Percentiles rank a stretch among this genome's conserved stretches.
Evolutionary conservation across 2,888 invertebrate genomes (phyloP).

Genomic region (Drosophila antonietae): DNA sequence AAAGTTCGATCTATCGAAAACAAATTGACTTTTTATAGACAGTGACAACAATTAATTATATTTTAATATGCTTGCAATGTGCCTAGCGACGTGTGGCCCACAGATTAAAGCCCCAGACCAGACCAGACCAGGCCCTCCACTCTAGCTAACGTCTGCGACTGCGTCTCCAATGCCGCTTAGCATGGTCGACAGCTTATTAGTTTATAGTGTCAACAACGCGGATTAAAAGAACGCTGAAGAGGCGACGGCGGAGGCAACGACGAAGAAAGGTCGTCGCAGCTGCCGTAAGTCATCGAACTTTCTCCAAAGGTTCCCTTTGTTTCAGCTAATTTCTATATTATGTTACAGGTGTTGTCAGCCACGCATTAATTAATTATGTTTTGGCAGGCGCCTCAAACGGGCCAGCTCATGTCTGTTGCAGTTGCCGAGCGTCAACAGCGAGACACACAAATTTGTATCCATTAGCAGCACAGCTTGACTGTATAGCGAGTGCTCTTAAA

Average conservation of each 20-base stretch:
- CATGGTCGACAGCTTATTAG: constrained; percentile 67
- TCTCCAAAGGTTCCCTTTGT: constrained; percentile 63
- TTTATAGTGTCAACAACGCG: constrained; percentile 75
- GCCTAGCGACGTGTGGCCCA: constrained; percentile 13
- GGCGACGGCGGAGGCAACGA: constrained; percentile 12
- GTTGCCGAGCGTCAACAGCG: constrained; percentile 12
- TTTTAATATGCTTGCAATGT: constrained; percentile 70
- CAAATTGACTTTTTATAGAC: constrained; percentile 75
- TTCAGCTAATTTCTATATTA: constrained; percentile 70
- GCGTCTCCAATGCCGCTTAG: constrained; percentile 15
- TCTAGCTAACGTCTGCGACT: constrained; percentile 1
- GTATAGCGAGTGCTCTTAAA: background rate
- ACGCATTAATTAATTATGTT: constrained; percentile 58
- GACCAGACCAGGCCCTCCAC: background rate
- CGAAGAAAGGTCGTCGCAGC: constrained; percentile 64
- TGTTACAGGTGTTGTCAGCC: constrained; percentile 60
- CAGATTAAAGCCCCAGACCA: constrained; percentile 7
- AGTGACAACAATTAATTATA: constrained; percentile 79
- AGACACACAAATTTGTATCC: constrained; percentile 16
- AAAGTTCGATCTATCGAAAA: constrained; percentile 39
- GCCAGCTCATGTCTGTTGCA: constrained; percentile 34
- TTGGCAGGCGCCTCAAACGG: constrained; percentile 30
- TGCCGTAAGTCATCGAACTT: constrained; percentile 76
- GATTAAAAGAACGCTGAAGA: constrained; percentile 51
- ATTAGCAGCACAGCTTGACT: constrained; percentile 19